These are phyloP conservation scores for Buteo buteo DNA, from an alignment of 2,113 vertebrate species.

Conservation along the genomic window DNA sequence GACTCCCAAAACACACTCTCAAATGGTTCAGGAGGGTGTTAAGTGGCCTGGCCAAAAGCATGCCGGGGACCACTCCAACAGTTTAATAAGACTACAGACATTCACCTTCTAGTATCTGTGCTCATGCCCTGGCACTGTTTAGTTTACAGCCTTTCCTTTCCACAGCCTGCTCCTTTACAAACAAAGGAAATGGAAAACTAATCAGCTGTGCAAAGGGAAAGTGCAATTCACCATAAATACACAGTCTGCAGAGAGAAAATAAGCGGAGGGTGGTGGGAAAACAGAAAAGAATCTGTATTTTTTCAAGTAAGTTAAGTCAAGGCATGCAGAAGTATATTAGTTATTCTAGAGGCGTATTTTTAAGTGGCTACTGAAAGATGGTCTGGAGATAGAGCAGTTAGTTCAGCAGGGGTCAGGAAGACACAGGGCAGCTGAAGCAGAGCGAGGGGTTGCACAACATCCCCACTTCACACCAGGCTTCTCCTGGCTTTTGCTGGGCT, in stretches of 20 bases:
- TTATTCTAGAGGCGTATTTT: background rate
- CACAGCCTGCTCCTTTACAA: conserved; percentile 26
- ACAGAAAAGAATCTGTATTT: background rate
- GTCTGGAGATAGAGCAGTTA: background rate
- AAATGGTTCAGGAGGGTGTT: background rate
- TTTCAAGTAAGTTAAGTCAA: background rate
- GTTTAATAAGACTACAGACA: background rate
- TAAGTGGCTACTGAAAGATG: background rate
- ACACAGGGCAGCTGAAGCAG: background rate
- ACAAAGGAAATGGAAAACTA: conserved; percentile 58
- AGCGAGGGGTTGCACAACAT: background rate
- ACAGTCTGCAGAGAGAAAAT: conserved; percentile 19
- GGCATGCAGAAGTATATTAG: background rate
- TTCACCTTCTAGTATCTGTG: background rate
- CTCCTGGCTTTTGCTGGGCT: background rate
- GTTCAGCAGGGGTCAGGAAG: background rate
- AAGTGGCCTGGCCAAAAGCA: background rate
- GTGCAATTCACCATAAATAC: conserved; percentile 3
- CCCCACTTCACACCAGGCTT: background rate
- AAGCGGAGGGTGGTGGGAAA: background rate
- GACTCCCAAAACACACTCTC: background rate
- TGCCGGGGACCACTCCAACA: background rate
- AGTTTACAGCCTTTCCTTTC: conserved; percentile 9
- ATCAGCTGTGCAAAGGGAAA: conserved; percentile 2
- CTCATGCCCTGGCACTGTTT: background rate